Evolutionary conservation across 2,888 invertebrate genomes (phyloP), one percentile per base, ranked within the genome.

Genomic region (Xanthorhoe spadicearia): DNA sequence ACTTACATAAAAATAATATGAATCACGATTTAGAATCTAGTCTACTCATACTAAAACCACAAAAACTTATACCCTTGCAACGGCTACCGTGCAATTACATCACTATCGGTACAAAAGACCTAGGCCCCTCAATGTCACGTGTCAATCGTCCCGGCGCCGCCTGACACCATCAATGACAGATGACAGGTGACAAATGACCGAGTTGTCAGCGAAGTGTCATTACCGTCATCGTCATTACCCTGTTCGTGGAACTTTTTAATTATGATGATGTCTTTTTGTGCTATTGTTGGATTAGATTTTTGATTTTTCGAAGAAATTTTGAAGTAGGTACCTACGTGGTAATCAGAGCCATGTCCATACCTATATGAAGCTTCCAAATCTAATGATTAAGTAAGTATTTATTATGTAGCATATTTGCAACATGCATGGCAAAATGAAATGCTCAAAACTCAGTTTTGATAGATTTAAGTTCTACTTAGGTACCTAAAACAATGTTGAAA

Each of bases 121-220:
- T 15, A 35, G 49, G 32, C 18, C 19, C 55, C 58, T 38, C 78
- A 77, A 77, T 85, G 89, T 83, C 89, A 82, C 79, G 79, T 85
- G 86, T 89, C 90, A 87, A 83, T 88, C 88, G 85, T 76, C 77
- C 82, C 72, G 79, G 80, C 85, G 73, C 83, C 80, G 85, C 83
- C 86, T 86, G 90, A 87, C 88, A 89, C 89, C 89, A 87, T 87
- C 87, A 83, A 83, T 84, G 86, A 84, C 86, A 78, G 83, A 84
- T 84, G 86, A 84, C 86, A 78, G 79, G 78, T 84, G 88, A 88
- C 88, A 88, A 88, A 87, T 85, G 86, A 79, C 79, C 77, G 68
- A 75, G 73, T 76, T 76, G 83, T 81, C 82, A 77, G 72, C 71
- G 77, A 74, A 78, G 81, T 78, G 84, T 86, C 87, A 82, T 66